Evolutionary conservation across 2,113 vertebrate genomes (phyloP).

Genomic region (Cynopterus brachyotis): DNA sequence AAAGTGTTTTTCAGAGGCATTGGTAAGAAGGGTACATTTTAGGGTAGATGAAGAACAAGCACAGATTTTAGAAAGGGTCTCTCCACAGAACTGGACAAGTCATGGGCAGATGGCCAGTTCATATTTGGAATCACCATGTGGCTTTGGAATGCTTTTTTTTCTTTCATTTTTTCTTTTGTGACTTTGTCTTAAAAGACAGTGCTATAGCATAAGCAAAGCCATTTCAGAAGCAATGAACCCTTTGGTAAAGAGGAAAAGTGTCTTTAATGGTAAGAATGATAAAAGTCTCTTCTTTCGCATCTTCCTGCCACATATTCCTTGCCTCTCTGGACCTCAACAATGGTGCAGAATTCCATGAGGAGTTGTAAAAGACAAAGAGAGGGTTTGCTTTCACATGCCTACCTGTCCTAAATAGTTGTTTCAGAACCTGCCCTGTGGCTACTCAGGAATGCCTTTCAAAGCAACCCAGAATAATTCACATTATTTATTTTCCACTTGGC

Average conservation of each 20-base stretch:
- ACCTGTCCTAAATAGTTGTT: background rate
- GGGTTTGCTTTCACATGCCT: background rate
- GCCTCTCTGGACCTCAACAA: background rate
- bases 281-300: background rate
- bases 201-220: background rate
- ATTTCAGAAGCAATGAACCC: background rate
- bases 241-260: background rate
- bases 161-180: background rate
- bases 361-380: slow-evolving; percentile 51
- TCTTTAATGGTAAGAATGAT: background rate
- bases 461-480: background rate
- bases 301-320: too few relatives aligned
- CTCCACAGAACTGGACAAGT: background rate
- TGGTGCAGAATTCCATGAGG: background rate
- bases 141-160: background rate
- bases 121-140: background rate
- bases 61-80: background rate
- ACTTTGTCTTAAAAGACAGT: background rate
- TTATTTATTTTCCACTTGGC: slow-evolving; percentile 71
- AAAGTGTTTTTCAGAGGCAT: background rate
- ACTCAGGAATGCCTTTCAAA: background rate
- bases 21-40: background rate
- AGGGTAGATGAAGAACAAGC: background rate
- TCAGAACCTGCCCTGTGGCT: background rate
- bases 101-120: rapidly evolving